These are phyloP conservation scores for Chirona hameri DNA, from an alignment of 2,888 invertebrate species.

Conservation along the genomic window DNA sequence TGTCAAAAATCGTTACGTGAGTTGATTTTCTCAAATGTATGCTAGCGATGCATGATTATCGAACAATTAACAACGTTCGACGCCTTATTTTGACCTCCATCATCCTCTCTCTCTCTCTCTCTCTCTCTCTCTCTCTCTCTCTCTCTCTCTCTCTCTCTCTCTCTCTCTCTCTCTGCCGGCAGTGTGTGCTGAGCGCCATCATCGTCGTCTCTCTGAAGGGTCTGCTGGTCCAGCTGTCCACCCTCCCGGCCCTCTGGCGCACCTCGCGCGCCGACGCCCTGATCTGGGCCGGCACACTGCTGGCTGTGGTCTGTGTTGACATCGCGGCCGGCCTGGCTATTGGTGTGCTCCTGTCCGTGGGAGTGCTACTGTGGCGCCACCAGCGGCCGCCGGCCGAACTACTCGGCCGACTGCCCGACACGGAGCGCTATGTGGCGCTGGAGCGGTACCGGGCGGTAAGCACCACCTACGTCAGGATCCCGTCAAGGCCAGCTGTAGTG, in stretches of 20 bases:
- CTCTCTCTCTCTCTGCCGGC: constrained; percentile 41
- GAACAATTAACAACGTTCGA: background rate
- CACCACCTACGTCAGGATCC: background rate
- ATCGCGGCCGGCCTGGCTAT: background rate
- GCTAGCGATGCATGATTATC: too few relatives aligned
- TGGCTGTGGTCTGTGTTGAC: background rate
- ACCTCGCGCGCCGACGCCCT: background rate
- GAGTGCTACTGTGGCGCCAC: background rate
- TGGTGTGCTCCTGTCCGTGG: background rate
- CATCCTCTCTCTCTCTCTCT: too few relatives aligned
- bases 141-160: too few relatives aligned
- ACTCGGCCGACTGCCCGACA: background rate
- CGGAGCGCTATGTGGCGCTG: background rate
- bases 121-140: too few relatives aligned
- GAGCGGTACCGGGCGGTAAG: background rate
- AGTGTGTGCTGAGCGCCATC: constrained; percentile 75
- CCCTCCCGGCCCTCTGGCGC: background rate
- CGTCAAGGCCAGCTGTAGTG: background rate
- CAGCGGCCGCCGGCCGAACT: background rate
- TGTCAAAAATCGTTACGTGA: background rate
- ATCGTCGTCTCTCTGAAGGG: constrained; percentile 76
- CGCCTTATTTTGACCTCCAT: background rate
- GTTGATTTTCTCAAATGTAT: background rate
- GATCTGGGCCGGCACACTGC: background rate
- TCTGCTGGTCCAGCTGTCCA: constrained; percentile 68